Conservation (phyloP, 2,888 invertebrate genomes). For the Petrophora chlorosata region DNA sequence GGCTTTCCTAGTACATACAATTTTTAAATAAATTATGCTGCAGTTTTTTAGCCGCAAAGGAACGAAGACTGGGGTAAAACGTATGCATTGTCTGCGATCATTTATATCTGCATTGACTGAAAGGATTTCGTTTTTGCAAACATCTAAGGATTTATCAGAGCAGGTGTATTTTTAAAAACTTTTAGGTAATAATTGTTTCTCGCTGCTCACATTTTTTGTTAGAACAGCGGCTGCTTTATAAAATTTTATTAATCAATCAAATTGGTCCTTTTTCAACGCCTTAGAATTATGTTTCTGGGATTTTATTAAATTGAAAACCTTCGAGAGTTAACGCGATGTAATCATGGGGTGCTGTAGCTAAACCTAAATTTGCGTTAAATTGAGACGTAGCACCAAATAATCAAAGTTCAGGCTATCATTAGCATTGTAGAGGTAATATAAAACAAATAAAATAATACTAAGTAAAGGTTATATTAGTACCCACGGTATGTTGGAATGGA, state of each 20-base stretch:
- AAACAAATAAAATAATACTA: background rate
- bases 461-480: background rate
- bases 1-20: slow-evolving; percentile 3
- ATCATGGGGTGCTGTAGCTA: slow-evolving; percentile 51
- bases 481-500: no score
- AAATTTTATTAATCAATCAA: slow-evolving; percentile 49
- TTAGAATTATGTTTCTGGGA: slow-evolving; percentile 52
- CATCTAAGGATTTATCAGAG: no score
- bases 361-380: slow-evolving; percentile 60
- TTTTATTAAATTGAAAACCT: slow-evolving; percentile 61
- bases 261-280: slow-evolving; percentile 45
- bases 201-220: slow-evolving; percentile 19
- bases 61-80: no score
- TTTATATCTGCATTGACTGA: no score
- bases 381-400: slow-evolving; percentile 41
- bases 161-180: no score
- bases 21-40: background rate
- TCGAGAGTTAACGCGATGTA: slow-evolving; percentile 47
- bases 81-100: no score
- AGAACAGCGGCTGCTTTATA: slow-evolving; percentile 25
- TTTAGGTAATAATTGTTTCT: no score
- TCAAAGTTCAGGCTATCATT: slow-evolving; percentile 11
- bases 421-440: background rate
- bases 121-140: no score
- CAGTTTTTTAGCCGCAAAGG: no score